Evolutionary conservation across 2,888 invertebrate species (phyloP), one percentile per base, ranked within the genome.

Genomic region (Uropetala carovei): DNA sequence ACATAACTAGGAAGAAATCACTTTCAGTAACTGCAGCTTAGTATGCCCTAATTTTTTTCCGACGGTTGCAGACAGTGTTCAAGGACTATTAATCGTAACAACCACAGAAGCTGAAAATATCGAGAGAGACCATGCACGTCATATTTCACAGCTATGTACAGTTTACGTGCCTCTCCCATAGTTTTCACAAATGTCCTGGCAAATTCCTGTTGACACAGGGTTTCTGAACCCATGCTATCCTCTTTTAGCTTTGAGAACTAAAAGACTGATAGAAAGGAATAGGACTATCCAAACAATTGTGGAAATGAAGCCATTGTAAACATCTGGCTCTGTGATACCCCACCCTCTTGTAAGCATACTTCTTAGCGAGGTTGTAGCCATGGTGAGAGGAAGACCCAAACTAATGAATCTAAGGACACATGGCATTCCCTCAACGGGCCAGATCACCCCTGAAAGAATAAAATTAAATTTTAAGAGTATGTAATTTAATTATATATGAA

Each of bases 361-460:
- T 92, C 99, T 96, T 92, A 99, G 96, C 0, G 98, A 97, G 82
- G 98, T 98, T n/a, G 98, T 98, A n/a, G 99, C 98, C 94, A 98
- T 96, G 0, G 99, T 99, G 92, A 99, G 95, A 0, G 99, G 99
- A 92, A 99, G 96, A 94, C 97, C 97, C 85, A 97, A 96, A 0
- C 98, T 97, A 92, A 99, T 96, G 95, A 98, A 98, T 94, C 97
- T 96, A 60, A 99, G 95, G 92, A 97, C 96, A 94, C 97, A 96
- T 3, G 99, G 99, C 98, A 99, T 99, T 92, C 98, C 98, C 95
- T 99, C 98, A 93, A 99, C 97, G 92, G 99, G 99, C 99, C 99
- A 99, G 94, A 99, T 98, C 75, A 99, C 99, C 92, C 99, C 99
- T 96, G 94, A 0, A 94, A 94, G 93, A 93, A 92, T 43, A 92